These are phyloP conservation scores for Anabas testudineus DNA, from an alignment of 2,797 vertebrate genomes.

Conservation along the genomic window DNA sequence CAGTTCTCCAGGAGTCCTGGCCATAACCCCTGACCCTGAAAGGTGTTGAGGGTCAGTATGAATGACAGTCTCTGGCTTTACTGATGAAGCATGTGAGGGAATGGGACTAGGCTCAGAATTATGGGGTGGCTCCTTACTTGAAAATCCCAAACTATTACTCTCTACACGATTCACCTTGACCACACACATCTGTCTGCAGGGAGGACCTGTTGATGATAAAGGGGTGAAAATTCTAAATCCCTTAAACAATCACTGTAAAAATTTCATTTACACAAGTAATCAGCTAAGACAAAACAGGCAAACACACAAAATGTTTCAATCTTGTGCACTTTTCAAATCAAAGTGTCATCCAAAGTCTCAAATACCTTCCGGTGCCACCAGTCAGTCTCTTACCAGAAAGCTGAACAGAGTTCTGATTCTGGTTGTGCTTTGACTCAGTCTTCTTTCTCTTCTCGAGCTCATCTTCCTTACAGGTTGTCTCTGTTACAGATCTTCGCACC, in stretches of 20 bases:
- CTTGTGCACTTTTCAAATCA: slow-evolving; percentile 5
- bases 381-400: slow-evolving; percentile 85
- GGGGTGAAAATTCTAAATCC: not conserved
- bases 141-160: slow-evolving; percentile 69
- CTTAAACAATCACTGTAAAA: not conserved
- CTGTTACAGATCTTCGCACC: slow-evolving; percentile 77
- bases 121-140: slow-evolving; percentile 50
- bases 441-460: slow-evolving; percentile 75
- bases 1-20: slow-evolving; percentile 56
- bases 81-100: slow-evolving; percentile 40
- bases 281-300: slow-evolving; percentile 2
- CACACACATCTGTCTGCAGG: slow-evolving; percentile 85
- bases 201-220: slow-evolving; percentile 70
- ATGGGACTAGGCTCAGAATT: slow-evolving; percentile 29
- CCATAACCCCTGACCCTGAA: slow-evolving; percentile 49
- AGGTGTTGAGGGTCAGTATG: slow-evolving; percentile 42
- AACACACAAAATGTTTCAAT: not conserved
- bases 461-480: slow-evolving; percentile 54
- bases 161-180: slow-evolving; percentile 85
- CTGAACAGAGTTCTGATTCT: slow-evolving; percentile 73
- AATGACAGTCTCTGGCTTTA: slow-evolving; percentile 41
- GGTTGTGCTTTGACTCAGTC: slow-evolving; percentile 76
- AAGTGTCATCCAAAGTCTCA: slow-evolving; percentile 9
- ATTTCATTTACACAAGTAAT: not conserved
- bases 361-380: slow-evolving; percentile 12